Evolutionary conservation across 2,888 invertebrate genomes (phyloP).

Genomic region (Limnephilus rhombicus): DNA sequence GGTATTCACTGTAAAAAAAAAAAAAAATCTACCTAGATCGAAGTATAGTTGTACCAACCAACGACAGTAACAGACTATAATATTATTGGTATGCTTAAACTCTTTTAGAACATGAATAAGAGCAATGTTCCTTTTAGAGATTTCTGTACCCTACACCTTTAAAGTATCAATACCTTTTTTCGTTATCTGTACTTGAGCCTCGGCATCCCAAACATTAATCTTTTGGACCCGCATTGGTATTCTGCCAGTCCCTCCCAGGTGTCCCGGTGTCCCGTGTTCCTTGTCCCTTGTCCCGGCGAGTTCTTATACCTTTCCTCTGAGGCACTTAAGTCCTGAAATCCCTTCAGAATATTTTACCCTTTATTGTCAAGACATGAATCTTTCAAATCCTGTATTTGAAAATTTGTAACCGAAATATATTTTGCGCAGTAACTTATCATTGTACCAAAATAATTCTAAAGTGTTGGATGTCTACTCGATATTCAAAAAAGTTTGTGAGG

Average conservation of each 20-base stretch:
- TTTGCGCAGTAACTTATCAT: neutral
- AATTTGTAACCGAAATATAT: neutral
- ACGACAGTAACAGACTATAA: neutral
- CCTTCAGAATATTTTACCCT: neutral
- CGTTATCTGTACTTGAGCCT: neutral
- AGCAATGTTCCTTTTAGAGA: neutral
- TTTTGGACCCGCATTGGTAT: slow-evolving; percentile 19
- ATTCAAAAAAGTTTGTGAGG: no score
- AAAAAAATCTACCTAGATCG: no score
- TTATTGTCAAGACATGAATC: neutral
- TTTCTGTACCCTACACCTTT: neutral
- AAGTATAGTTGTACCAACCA: no score
- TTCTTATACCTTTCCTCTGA: neutral
- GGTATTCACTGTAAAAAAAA: no score
- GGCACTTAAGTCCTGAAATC: neutral
- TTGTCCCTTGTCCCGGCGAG: neutral
- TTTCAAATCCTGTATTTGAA: neutral
- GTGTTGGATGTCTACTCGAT: no score
- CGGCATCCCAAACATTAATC: neutral
- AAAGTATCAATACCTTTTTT: neutral
- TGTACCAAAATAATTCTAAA: no score
- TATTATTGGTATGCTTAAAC: neutral
- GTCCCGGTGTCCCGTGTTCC: neutral
- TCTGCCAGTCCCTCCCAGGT: neutral
- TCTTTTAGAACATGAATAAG: neutral